Base-by-base conservation (phyloP, 2,888 invertebrate species). In the Dryocosmus kuriphilus region DNA sequence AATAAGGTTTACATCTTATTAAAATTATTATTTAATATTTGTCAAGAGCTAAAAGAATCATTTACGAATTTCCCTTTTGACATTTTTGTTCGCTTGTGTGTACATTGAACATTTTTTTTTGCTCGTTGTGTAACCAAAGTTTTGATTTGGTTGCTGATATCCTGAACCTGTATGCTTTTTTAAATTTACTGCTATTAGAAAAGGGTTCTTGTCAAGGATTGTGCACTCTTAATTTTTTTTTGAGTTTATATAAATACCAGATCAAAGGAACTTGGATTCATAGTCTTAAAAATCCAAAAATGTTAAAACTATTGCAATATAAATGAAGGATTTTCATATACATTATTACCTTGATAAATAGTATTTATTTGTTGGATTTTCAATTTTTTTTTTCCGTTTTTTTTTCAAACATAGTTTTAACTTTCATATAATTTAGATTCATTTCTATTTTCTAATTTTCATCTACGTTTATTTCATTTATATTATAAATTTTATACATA, bases 71-170 rank as follows among this genome's bases (percentile, higher is more conserved):
- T 46, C 24, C 27, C 32, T 27, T 27, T 51, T 51, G n/a, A 30
- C 27, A 11, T 51, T 71, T 71, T 71, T 51, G 30, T 51, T 71
- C 30, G 51, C 51, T 71, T 67, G 30, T 30, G 30, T 46, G 67
- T 67, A 27, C 24, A 46, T 19, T 46, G 46, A 16, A 30, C 11
- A n/a, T n/a, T 30, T 46, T 71, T 71, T 19, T 46, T 41, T 46
- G 46, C 27, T 51, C n/a, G n/a, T n/a, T 46, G 71, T 27, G 46
- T 41, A 46, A 46, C 16, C n/a, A 27, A 41, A 46, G 19, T 30
- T 71, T 46, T 27, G 16, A 5, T 27, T 71, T 71, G 71, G 11
- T 51, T 71, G 51, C n/a, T 71, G 51, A 30, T 71, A 51, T 51
- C 22, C 11, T 71, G n/a, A 27, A 27, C 51, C 51, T n/a, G 8